Conservation (phyloP, 2,797 vertebrate genomes). For the Garrulus glandarius region DNA sequence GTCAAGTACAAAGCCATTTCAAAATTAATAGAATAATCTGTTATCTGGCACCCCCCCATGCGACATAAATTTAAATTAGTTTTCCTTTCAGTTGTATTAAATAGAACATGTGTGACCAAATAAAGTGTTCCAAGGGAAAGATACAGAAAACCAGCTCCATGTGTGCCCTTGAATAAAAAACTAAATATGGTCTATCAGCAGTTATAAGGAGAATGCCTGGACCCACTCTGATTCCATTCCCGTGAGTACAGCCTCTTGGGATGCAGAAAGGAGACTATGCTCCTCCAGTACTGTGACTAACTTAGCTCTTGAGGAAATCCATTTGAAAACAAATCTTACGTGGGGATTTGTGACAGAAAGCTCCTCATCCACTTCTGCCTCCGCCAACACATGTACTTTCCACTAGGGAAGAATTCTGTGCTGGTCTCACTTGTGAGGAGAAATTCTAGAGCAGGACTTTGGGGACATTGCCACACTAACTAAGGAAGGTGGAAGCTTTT, state of each 20-base stretch:
- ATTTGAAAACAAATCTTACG: neutral
- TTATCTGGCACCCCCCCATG: neutral
- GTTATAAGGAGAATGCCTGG: neutral
- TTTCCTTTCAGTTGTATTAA: neutral
- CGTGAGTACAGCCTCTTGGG: neutral
- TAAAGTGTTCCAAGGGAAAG: neutral
- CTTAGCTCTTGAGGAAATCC: neutral
- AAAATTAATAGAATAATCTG: neutral
- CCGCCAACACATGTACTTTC: rapidly evolving
- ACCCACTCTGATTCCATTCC: neutral
- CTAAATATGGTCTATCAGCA: neutral
- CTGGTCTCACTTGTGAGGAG: neutral
- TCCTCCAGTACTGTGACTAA: neutral
- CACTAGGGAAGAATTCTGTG: neutral
- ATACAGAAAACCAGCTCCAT: neutral
- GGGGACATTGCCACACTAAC: neutral
- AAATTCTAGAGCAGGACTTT: neutral
- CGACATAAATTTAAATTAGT: neutral
- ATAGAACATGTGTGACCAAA: neutral
- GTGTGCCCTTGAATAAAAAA: neutral
- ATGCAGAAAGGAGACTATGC: neutral
- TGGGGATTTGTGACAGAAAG: neutral
- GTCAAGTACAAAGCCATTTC: neutral
- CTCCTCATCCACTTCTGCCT: neutral
- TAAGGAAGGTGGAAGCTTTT: neutral